A percentile compares a stretch with the other conserved stretches of the same genome.
These are phyloP conservation scores for Lepus americanus DNA, from an alignment of 2,113 vertebrate species.

Conservation along the genomic window DNA sequence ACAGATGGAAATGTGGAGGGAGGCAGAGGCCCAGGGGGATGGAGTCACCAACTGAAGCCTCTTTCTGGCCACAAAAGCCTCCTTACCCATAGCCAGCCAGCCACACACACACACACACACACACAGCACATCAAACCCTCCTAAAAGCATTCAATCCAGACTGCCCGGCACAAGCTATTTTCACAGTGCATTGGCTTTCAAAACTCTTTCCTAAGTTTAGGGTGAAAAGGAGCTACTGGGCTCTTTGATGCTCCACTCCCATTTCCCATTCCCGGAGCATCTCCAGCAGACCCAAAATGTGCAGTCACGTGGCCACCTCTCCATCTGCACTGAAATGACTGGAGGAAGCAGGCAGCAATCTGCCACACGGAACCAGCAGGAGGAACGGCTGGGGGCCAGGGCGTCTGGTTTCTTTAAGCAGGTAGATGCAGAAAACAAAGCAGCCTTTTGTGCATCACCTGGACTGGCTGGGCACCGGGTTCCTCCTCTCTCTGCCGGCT, in stretches of 20 bases:
- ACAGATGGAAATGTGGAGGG: background rate
- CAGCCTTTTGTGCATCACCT: background rate
- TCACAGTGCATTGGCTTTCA: background rate
- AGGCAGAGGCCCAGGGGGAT: background rate
- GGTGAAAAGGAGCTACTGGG: background rate
- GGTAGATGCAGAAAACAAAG: background rate
- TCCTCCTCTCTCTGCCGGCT: background rate
- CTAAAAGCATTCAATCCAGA: background rate
- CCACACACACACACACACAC: background rate
- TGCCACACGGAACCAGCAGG: too few relatives aligned
- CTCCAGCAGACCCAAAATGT: background rate
- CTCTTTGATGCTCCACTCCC: background rate
- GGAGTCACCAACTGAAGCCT: background rate
- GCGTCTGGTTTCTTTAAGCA: background rate
- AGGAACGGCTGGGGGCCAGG: background rate
- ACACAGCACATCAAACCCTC: background rate
- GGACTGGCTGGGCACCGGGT: background rate
- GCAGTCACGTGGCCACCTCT: fast-evolving
- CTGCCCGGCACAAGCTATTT: background rate
- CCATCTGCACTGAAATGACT: too few relatives aligned
- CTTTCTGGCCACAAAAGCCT: background rate
- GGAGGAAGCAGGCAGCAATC: fast-evolving
- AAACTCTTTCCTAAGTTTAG: background rate
- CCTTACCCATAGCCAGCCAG: background rate
- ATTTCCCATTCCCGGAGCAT: background rate